These are phyloP conservation scores for Corythucha ciliata DNA, from an alignment of 2,888 invertebrate species.

Conservation along the genomic window DNA sequence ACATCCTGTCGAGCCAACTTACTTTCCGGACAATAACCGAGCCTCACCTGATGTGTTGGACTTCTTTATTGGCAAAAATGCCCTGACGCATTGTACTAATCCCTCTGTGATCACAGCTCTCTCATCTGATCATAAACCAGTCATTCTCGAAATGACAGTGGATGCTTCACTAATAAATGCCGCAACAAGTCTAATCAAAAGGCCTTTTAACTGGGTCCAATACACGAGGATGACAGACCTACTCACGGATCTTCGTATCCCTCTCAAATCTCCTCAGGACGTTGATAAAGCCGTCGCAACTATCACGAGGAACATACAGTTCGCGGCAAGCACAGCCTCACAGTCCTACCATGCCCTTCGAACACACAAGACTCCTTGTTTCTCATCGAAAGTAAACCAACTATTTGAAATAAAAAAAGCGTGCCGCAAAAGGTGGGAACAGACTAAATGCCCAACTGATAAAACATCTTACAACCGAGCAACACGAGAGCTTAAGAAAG, in stretches of 20 bases:
- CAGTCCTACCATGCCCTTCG: too few relatives aligned
- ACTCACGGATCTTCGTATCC: conserved; percentile 7
- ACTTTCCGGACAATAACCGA: conserved; percentile 5
- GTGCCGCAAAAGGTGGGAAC: conserved; percentile 8
- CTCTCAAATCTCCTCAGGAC: conserved; percentile 5
- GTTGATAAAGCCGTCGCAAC: conserved; percentile 8
- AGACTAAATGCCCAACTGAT: not conserved
- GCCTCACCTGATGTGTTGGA: conserved; percentile 7
- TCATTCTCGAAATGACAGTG: conserved; percentile 10
- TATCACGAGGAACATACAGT: conserved; percentile 9
- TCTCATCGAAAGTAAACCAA: not conserved
- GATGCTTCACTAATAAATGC: too few relatives aligned
- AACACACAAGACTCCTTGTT: not conserved
- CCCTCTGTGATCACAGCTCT: not conserved
- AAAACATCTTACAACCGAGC: conserved; percentile 10
- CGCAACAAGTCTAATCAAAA: conserved; percentile 12
- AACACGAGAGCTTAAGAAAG: not conserved
- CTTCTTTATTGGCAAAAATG: conserved; percentile 9
- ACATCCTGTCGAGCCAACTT: conserved; percentile 11
- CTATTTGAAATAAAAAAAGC: conserved; percentile 3
- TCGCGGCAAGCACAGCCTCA: not conserved
- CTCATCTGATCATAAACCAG: conserved; percentile 18
- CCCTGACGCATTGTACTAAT: not conserved
- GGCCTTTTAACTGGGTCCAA: conserved; percentile 8
- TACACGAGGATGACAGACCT: conserved; percentile 2